A percentile compares a stretch with the other conserved stretches of the same genome.
phyloP scores from a whole-genome alignment of 2,113 vertebrate genomes.

The Carollia perspicillata region DNA sequence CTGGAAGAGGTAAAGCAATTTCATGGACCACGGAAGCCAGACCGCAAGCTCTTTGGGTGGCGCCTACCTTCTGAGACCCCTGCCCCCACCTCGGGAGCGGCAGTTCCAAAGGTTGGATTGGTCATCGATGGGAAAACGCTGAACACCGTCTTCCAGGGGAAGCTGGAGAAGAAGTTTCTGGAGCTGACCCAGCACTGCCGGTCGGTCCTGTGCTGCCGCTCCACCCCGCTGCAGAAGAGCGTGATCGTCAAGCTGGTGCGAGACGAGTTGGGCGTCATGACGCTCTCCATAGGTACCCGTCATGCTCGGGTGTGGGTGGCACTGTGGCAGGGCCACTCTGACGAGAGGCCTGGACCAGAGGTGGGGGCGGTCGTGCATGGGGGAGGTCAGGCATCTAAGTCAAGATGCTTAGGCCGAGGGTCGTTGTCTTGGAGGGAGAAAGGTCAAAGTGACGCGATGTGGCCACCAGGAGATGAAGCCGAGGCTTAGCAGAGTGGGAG shows the following conservation, averaged over 20 bases:
- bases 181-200: conserved; percentile 84
- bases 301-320: background rate
- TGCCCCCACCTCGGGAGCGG: background rate
- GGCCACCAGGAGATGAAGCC: background rate
- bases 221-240: conserved; percentile 93
- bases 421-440: background rate
- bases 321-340: background rate
- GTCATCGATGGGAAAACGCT: conserved; percentile 90
- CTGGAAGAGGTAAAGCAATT: conserved; percentile 88
- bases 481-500: background rate
- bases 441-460: background rate
- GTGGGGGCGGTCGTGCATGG: background rate
- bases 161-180: conserved; percentile 88
- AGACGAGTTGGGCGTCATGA: conserved; percentile 88
- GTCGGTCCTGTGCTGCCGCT: conserved; percentile 91
- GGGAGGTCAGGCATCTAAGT: background rate
- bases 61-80: background rate
- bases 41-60: conserved; percentile 52
- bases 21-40: conserved; percentile 43
- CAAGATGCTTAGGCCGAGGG: background rate
- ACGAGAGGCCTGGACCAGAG: background rate
- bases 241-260: conserved; percentile 88
- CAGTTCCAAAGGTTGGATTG: conserved; percentile 81
- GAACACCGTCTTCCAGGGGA: conserved; percentile 82
- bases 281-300: conserved; percentile 88